phyloP scores from a whole-genome alignment of 2,888 invertebrate genomes.

The Muscina levida region DNA sequence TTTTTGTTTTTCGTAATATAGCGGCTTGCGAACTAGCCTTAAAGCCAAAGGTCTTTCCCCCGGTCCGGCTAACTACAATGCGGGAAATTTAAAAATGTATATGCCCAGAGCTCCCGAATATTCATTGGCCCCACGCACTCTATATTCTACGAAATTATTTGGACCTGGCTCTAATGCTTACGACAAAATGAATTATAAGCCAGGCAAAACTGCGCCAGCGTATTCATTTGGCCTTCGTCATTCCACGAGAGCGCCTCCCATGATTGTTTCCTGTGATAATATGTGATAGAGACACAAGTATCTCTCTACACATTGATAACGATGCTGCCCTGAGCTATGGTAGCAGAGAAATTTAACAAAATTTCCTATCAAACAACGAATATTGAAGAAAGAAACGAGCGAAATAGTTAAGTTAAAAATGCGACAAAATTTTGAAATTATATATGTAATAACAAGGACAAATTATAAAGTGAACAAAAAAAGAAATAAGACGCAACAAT shows the following conservation, averaged over 20 bases:
- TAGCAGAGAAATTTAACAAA: too few species aligned
- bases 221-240: slow-evolving; percentile 78
- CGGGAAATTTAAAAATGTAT: slow-evolving; percentile 70
- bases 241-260: slow-evolving; percentile 75
- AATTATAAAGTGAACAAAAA: slow-evolving; percentile 6
- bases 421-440: slow-evolving; percentile 30
- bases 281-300: slow-evolving; percentile 64
- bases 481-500: too few species aligned
- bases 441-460: slow-evolving; percentile 12
- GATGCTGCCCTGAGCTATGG: too few species aligned
- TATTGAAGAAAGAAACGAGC: not conserved
- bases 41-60: slow-evolving; percentile 71
- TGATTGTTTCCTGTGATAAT: slow-evolving; percentile 78
- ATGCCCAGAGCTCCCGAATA: slow-evolving; percentile 72
- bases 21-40: slow-evolving; percentile 70
- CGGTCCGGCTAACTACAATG: slow-evolving; percentile 77
- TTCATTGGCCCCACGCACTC: slow-evolving; percentile 70
- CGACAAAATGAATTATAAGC: slow-evolving; percentile 73
- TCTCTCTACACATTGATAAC: not conserved
- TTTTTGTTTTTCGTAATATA: slow-evolving; percentile 60
- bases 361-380: not conserved
- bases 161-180: slow-evolving; percentile 76
- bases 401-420: slow-evolving; percentile 19
- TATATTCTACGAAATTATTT: slow-evolving; percentile 49
- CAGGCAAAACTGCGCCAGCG: slow-evolving; percentile 72